Evolutionary conservation across 2,113 vertebrate genomes (phyloP).

Genomic region (Tupaia tana): DNA sequence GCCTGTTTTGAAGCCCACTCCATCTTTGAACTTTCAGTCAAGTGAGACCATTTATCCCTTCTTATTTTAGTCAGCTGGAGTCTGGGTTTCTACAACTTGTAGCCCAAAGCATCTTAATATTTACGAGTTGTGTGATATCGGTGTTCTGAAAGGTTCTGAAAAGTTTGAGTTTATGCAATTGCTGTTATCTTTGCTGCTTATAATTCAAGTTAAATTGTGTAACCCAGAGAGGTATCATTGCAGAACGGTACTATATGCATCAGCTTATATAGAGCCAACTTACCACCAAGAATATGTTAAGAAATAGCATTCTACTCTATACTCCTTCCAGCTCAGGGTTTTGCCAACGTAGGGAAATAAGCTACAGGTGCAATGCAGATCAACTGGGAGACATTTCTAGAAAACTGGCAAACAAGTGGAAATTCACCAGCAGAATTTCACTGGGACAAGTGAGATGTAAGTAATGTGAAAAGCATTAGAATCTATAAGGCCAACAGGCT

Average conservation of each 20-base stretch:
- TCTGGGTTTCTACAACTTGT: conserved; percentile 3
- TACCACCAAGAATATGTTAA: conserved; percentile 53
- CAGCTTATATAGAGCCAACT: conserved; percentile 33
- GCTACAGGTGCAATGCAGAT: conserved; percentile 43
- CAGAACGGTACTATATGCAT: neutral
- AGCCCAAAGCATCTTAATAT: conserved; percentile 22
- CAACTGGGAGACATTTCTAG: neutral
- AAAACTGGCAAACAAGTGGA: conserved; percentile 37
- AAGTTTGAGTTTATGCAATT: neutral
- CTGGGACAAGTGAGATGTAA: neutral
- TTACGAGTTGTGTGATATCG: neutral
- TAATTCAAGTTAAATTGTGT: conserved; percentile 43
- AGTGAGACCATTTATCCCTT: conserved; percentile 6
- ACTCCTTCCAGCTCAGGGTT: conserved; percentile 33
- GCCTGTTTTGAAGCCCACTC: neutral
- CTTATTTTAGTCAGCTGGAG: neutral
- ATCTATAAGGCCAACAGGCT: conserved; percentile 9
- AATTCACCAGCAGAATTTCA: conserved; percentile 34
- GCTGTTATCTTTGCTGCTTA: conserved; percentile 38
- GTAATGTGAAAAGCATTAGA: conserved; percentile 29
- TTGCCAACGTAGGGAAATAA: conserved; percentile 39
- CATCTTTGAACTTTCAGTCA: neutral
- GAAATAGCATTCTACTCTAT: neutral
- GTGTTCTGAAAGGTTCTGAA: conserved; percentile 37
- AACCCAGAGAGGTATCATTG: conserved; percentile 26